Base-by-base conservation (phyloP, 2,888 invertebrate species). In the Athetis lepigone region DNA sequence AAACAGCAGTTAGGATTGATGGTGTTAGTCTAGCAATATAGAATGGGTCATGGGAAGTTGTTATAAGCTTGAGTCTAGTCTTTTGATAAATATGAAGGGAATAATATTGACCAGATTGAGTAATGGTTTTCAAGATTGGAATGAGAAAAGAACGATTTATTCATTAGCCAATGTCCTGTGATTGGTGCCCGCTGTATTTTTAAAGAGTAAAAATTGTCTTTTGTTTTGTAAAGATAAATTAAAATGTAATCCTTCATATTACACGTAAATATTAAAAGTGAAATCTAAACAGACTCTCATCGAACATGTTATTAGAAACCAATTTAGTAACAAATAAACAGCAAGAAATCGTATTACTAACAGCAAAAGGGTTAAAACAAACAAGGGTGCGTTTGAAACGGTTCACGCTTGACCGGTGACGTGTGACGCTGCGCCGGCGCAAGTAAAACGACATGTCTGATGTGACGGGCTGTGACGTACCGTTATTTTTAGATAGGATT, bases 391-490 rank as follows among this genome's bases (percentile, higher is more conserved):
- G 75, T 77, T 79, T 73, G 65, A 67, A 74, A 75, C 71, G 64
- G 72, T 80, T 75, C 66, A 82, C 85, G 88, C 82, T 85, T 87
- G 87, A 73, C 74, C 73, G 79, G 61, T 70, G 74, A 70, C 49
- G 73, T 72, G 80, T 75, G 72, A 80, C 77, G 47, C 23, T 64
- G 75, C 70, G 68, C 69, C 71, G 82, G 69, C 76, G 70, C 74
- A 74, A 50, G 56, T 66, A 75, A 80, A 79, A 77, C 64, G 70
- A 78, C 71, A 59, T 51, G 49, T 66, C 56, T 72, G 59, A 57
- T 74, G 70, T 75, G 73, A 67, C 55, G 58, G 47, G 46, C 16
- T 40, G 74, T 75, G 73, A 67, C 55, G 58, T 50, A 43, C 16
- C 37, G 74, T 43, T 77, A 75, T 72, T 75, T 80, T 78, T 65